Percentiles rank a stretch among this genome's conserved stretches.
Evolutionary conservation across 2,888 invertebrate species (phyloP).

Genomic region (Apodemia hepburni): DNA sequence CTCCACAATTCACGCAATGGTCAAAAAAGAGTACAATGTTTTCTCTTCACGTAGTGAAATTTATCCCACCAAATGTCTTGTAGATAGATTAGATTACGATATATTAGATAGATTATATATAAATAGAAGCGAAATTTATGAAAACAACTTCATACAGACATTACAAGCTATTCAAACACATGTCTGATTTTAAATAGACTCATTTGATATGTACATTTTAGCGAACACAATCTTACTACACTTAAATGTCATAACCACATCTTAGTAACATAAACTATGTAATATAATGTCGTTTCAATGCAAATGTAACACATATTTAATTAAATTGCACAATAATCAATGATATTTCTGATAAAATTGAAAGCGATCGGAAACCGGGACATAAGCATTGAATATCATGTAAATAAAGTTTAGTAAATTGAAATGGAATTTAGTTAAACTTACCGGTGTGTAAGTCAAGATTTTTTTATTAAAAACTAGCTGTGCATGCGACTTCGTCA

Average conservation of each 20-base stretch:
- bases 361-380: background rate
- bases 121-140: too few species aligned
- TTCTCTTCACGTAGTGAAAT: too few species aligned
- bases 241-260: constrained; percentile 8
- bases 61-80: too few species aligned
- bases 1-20: too few species aligned
- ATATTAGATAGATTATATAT: too few species aligned
- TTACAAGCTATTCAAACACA: constrained; percentile 2
- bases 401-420: background rate
- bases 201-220: constrained; percentile 2
- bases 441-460: too few species aligned
- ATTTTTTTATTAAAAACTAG: too few species aligned
- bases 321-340: constrained; percentile 14
- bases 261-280: background rate
- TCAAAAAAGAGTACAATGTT: too few species aligned
- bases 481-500: too few species aligned
- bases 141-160: background rate
- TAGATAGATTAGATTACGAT: too few species aligned
- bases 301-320: constrained; percentile 15
- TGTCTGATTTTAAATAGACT: background rate
- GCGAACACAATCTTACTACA: constrained; percentile 4
- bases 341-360: background rate
- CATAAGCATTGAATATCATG: background rate
- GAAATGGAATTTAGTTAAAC: background rate
- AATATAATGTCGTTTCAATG: background rate